Conservation (phyloP, 2,113 vertebrate species). For the Puffinus mauretanicus region DNA sequence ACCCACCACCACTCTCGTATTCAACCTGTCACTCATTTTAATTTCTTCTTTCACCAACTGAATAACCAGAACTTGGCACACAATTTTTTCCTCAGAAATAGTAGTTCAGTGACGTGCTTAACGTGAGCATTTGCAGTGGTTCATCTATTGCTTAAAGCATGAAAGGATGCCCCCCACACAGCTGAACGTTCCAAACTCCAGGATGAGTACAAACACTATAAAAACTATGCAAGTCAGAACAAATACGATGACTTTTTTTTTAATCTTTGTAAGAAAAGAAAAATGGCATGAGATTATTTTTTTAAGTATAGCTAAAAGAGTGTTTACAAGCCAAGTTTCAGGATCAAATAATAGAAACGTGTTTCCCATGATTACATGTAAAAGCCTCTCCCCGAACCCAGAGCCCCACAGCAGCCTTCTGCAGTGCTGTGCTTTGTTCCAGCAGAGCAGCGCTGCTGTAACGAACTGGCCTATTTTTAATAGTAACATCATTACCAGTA, state of each 20-base stretch:
- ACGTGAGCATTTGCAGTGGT: background rate
- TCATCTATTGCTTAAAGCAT: background rate
- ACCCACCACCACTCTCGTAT: background rate
- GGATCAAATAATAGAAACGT: fast-evolving
- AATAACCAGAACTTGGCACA: conserved; percentile 6
- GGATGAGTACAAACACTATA: background rate
- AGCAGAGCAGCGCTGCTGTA: background rate
- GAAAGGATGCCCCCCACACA: background rate
- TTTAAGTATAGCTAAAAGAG: background rate
- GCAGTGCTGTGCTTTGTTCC: background rate
- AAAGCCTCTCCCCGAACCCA: background rate
- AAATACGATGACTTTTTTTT: background rate
- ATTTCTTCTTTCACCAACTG: background rate
- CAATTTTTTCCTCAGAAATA: background rate
- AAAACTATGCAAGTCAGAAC: background rate
- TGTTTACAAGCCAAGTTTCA: fast-evolving
- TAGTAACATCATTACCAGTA: background rate
- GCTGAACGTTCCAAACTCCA: background rate
- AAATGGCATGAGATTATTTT: fast-evolving
- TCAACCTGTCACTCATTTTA: background rate
- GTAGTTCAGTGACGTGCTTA: background rate
- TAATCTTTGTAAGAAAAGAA: background rate
- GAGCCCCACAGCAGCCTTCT: background rate
- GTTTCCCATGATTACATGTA: background rate
- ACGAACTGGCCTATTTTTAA: background rate